Base-by-base conservation (phyloP, 2,113 vertebrate species). In the Danionella cerebrum region DNA sequence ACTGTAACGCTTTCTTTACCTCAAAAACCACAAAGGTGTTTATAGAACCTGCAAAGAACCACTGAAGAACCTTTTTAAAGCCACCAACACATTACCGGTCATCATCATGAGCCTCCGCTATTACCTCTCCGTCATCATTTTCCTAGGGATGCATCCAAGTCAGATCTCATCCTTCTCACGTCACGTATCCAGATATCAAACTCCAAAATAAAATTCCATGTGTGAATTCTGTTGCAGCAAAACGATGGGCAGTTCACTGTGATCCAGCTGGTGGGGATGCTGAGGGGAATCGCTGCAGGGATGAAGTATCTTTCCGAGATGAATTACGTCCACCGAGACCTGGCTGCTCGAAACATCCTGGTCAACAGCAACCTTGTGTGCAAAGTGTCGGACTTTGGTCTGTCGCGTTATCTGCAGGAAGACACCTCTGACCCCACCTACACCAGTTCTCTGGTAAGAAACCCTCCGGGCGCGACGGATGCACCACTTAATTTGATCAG, bases 241-340 rank as follows among this genome's bases (percentile, higher is more conserved):
- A 99, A 99, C 0, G 96, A 98, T 0, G 96, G 95, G 13, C 96
- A 98, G 85, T 99, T 99, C 85, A 98, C 95, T 0, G 95, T 96
- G 54, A 99, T 99, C 88, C 96, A 99, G 85, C 79, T 99, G 80
- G 95, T 99, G 79, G 96, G 96, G 7, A 97, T 99, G 96, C 89
- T 99, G 80, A 84, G 96, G 33, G 96, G 96, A 18, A 99, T 99
- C 1, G 92, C 95, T 0, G 93, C 96, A 0, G 96, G 96, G 16
- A 98, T 98, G 96, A 98, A 98, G 82, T 98, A 98, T 80, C 90
- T 98, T 22, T 90, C 95, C 0, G 96, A 98, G 80, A 98, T 98
- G 93, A 98, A 97, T 65, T 98, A 98, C 0, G 95, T 98, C 60
- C 96, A 98, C 73, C 89, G 96, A 19, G 96, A 98, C 79, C 86